A percentile compares a stretch with the other conserved stretches of the same genome.
These are phyloP conservation scores for Meteorus cinctellus DNA, from an alignment of 2,888 invertebrate genomes.

Conservation along the genomic window DNA sequence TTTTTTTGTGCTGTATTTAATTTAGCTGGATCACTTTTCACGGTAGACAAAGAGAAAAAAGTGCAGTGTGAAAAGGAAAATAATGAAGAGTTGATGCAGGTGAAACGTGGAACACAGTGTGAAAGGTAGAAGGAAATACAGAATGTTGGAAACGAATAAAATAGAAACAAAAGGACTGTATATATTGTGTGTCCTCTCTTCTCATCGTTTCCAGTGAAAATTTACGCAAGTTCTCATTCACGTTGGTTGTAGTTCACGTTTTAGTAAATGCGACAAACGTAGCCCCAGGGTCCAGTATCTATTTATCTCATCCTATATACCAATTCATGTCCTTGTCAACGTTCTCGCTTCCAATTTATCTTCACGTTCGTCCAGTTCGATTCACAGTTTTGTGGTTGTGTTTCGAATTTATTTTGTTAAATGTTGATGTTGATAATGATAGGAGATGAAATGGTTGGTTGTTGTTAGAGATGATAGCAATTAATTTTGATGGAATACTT, in stretches of 20 bases:
- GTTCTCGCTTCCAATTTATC: constrained; percentile 6
- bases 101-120: background rate
- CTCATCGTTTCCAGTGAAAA: background rate
- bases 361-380: background rate
- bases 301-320: constrained; percentile 1
- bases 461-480: too few species aligned
- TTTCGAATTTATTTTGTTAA: background rate
- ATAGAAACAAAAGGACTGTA: background rate
- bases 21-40: too few species aligned
- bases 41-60: background rate
- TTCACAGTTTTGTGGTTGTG: background rate
- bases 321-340: background rate
- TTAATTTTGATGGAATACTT: too few species aligned
- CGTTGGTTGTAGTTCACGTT: background rate
- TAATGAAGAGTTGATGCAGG: background rate
- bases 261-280: background rate
- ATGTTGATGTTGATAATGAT: too few species aligned
- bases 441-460: too few species aligned
- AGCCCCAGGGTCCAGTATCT: constrained; percentile 5
- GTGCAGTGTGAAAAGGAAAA: background rate
- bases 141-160: background rate
- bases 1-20: too few species aligned
- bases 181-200: background rate
- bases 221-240: background rate
- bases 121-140: background rate